phyloP scores from a whole-genome alignment of 1,140 invertebrate genomes.

The Euborellia annulipes region DNA sequence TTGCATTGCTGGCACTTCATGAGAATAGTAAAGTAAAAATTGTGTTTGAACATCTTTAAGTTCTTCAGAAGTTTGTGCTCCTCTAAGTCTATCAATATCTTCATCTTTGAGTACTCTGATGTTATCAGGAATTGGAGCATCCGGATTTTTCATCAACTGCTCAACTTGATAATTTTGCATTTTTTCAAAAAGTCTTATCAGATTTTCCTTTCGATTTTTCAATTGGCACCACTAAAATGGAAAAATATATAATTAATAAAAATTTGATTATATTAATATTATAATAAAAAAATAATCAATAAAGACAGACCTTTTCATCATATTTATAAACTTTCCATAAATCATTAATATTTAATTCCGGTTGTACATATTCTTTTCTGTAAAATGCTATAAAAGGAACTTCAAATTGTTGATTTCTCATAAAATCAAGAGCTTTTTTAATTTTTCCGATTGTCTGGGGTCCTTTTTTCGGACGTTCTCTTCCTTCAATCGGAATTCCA shows the following conservation, averaged over 20 bases:
- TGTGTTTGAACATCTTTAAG: conserved; percentile 84
- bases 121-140: conserved; percentile 67
- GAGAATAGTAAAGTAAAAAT: conserved; percentile 83
- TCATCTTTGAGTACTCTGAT: conserved; percentile 70
- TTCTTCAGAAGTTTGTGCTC: conserved; percentile 77
- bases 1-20: conserved; percentile 75
- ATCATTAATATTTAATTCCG: conserved; percentile 87
- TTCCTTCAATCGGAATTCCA: conserved; percentile 26
- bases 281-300: background rate
- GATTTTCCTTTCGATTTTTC: conserved; percentile 67
- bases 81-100: conserved; percentile 65
- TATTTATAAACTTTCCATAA: conserved; percentile 94
- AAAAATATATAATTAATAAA: conserved; percentile 7
- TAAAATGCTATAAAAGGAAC: conserved; percentile 99
- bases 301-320: conserved; percentile 62
- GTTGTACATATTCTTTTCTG: conserved; percentile 92
- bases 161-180: conserved; percentile 87
- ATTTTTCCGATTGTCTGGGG: conserved; percentile 72
- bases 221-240: conserved; percentile 75
- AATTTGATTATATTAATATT: conserved; percentile 4
- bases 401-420: conserved; percentile 87
- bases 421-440: conserved; percentile 85
- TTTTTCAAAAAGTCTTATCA: conserved; percentile 70
- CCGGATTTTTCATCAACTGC: conserved; percentile 63
- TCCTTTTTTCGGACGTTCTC: conserved; percentile 35